Conservation (phyloP, 2,797 vertebrate species). For the Phalanger gymnotis region DNA sequence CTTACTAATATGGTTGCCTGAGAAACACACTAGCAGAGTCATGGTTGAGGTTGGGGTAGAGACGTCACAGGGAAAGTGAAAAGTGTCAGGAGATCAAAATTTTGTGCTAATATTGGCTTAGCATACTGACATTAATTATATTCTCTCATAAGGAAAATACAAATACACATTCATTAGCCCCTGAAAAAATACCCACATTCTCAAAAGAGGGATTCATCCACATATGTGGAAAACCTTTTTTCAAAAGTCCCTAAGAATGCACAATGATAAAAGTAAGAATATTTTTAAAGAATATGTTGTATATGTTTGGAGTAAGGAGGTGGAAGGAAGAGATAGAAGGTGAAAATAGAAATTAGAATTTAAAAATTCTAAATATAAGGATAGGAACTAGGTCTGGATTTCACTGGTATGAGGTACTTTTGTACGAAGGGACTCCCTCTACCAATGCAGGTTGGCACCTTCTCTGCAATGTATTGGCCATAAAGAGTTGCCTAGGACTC, state of each 20-base stretch:
- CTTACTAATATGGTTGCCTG: neutral
- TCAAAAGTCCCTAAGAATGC: too few relatives aligned
- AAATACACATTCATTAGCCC: neutral
- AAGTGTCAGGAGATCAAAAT: neutral
- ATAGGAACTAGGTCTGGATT: neutral
- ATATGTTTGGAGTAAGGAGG: too few relatives aligned
- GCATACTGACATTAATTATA: neutral
- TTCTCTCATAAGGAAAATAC: neutral
- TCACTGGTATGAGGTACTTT: neutral
- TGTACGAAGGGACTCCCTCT: neutral
- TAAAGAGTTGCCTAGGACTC: neutral
- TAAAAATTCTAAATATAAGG: too few relatives aligned
- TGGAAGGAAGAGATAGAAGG: too few relatives aligned
- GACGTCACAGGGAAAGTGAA: neutral
- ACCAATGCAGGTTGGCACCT: neutral
- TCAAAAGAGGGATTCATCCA: neutral
- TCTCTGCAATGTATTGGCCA: neutral
- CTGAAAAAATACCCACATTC: neutral
- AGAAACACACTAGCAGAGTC: neutral
- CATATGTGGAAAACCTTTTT: too few relatives aligned
- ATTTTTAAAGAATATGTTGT: too few relatives aligned
- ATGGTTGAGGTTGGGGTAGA: neutral
- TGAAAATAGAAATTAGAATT: too few relatives aligned
- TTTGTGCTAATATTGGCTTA: neutral
- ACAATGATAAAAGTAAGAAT: too few relatives aligned